Conservation (phyloP, 2,888 invertebrate genomes). For the Melangyna quadrimaculata region DNA sequence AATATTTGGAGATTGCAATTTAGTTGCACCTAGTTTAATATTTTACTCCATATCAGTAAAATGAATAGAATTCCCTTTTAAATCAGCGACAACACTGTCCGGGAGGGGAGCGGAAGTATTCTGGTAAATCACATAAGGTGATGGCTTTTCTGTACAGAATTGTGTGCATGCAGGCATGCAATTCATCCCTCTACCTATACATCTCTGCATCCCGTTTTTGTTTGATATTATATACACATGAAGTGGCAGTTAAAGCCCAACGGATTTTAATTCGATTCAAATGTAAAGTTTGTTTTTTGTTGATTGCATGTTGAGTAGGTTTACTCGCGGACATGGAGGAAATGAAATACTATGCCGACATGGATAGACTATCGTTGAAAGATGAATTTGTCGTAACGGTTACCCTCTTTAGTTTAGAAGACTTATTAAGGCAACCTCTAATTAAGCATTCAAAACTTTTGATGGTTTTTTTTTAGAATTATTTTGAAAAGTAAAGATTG, state of each 20-base stretch:
- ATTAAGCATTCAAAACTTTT: no score
- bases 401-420: no score
- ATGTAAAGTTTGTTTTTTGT: not conserved
- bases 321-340: not conserved
- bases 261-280: conserved; percentile 26
- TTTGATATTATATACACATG: not conserved
- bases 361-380: not conserved
- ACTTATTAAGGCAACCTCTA: no score
- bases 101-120: conserved; percentile 31
- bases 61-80: no score
- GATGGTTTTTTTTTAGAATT: no score
- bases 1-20: no score
- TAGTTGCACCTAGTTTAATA: no score
- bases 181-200: not conserved
- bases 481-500: no score
- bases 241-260: not conserved
- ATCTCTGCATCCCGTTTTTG: not conserved
- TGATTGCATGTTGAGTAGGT: not conserved
- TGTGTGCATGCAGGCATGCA: conserved; percentile 55
- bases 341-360: not conserved
- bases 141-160: conserved; percentile 43
- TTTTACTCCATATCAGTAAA: no score
- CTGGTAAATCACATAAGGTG: conserved; percentile 58
- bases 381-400: not conserved
- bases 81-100: not conserved